A percentile compares a stretch with the other conserved stretches of the same genome.
Conservation (phyloP, 2,113 vertebrate genomes). For the Tetrao urogallus region DNA sequence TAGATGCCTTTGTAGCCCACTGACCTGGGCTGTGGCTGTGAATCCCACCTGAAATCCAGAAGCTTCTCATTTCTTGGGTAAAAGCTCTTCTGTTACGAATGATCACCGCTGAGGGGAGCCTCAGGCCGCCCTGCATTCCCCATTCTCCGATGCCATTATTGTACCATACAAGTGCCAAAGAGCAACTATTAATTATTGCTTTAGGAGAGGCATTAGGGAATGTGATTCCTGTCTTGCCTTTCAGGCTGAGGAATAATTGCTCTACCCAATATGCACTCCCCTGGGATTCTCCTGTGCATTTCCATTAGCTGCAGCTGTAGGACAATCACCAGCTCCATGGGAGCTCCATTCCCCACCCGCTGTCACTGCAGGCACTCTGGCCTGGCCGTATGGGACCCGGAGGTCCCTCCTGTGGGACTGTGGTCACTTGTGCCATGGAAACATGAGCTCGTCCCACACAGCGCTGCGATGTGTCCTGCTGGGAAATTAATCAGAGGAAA, state of each 20-base stretch:
- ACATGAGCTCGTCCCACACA: accelerated
- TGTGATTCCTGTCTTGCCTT: background rate
- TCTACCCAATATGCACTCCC: background rate
- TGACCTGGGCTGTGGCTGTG: background rate
- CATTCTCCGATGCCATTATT: background rate
- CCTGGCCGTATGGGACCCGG: no score
- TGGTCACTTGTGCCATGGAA: background rate
- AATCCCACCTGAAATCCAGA: background rate
- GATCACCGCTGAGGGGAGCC: background rate
- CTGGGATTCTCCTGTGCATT: background rate
- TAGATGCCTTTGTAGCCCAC: background rate
- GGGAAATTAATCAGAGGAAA: background rate
- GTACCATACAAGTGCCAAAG: background rate
- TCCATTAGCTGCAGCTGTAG: slow-evolving; percentile 22
- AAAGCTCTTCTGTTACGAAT: accelerated
- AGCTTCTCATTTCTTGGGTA: background rate
- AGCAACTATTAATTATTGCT: background rate
- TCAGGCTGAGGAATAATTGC: background rate
- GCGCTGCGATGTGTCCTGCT: background rate
- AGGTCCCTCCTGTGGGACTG: no score
- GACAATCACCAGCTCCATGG: background rate
- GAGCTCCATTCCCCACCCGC: background rate
- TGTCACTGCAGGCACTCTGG: background rate
- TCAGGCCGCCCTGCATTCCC: background rate
- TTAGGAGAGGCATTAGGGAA: background rate